Base-by-base conservation (phyloP, 2,888 invertebrate species). In the Fragum sueziense region DNA sequence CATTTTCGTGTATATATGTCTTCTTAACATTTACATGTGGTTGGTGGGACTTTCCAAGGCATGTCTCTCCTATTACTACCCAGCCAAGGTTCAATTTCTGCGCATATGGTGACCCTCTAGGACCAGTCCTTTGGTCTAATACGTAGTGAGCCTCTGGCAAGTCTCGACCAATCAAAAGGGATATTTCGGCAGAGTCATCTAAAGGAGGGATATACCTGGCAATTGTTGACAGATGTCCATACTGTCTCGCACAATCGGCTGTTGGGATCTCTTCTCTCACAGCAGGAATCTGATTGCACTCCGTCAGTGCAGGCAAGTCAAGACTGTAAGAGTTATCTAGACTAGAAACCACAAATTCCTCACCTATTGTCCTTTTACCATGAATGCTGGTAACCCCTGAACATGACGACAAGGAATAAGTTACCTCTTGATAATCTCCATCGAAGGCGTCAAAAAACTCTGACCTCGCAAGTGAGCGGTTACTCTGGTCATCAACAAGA, bases 11-110 rank as follows among this genome's bases (percentile, higher is more conserved):
- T 20, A 78, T 20, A 54, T 78, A 51, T 11, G 81, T 81, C 34
- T 72, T 81, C 14, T 74, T 75, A 0, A 69, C 68, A 59, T 34
- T 52, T 0, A 86, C 77, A 41, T 79, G 51, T 29, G 33, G 25
- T 37, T 83, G 81, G 17, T 59, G 57, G 14, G 76, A 27, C n/a
- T 83, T 73, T 0, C 82, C 84, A 3, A 82, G 57, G 57, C 82
- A 85, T 9, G 74, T 72, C 37, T 85, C 72, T 20, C 82, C 85
- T 34, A 85, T 57, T 11, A 84, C 62, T 0, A 80, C 70, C 79
- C 79, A 77, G 0, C 80, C 77, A 9, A 84, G 47, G 11, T 54
- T 25, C 1, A 80, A 47, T 14, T 61, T n/a, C 29, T 80, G 79
- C 6, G 79, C 82, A 74, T 69, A 82, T n/a, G n/a, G n/a, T n/a